Evolutionary conservation across 2,113 vertebrate species (phyloP).

Genomic region (Corapipo altera): DNA sequence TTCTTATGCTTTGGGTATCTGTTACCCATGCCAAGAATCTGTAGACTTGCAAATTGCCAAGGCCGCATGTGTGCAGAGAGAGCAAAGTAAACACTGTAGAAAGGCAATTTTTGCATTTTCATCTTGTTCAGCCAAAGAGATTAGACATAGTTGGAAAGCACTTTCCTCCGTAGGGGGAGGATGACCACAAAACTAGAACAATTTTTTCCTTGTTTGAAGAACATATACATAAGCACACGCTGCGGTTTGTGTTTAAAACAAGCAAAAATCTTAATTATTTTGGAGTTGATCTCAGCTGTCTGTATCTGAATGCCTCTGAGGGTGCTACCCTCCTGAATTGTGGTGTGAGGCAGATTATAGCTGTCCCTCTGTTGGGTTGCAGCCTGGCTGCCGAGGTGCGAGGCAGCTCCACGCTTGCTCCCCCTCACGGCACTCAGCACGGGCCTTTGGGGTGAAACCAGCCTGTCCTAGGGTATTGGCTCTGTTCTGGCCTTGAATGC

Average conservation of each 20-base stretch:
- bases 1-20: neutral
- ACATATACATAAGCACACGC: neutral
- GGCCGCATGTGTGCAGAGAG: neutral
- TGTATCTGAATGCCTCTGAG: neutral
- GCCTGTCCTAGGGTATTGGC: neutral
- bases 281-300: neutral
- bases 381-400: neutral
- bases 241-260: rapidly evolving
- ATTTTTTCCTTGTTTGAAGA: neutral
- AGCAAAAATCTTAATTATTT: neutral
- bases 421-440: rapidly evolving
- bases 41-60: neutral
- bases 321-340: rapidly evolving
- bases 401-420: neutral
- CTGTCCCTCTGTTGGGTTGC: neutral
- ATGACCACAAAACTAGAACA: neutral
- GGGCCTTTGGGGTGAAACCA: neutral
- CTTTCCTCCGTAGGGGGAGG: neutral
- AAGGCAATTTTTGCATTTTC: neutral
- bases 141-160: neutral
- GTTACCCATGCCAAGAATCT: neutral
- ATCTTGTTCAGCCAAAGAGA: neutral
- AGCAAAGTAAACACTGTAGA: neutral
- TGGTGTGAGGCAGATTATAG: neutral
- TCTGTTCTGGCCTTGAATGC: rapidly evolving